These are phyloP conservation scores for Tetropium fuscum DNA, from an alignment of 2,888 invertebrate genomes.

Conservation along the genomic window DNA sequence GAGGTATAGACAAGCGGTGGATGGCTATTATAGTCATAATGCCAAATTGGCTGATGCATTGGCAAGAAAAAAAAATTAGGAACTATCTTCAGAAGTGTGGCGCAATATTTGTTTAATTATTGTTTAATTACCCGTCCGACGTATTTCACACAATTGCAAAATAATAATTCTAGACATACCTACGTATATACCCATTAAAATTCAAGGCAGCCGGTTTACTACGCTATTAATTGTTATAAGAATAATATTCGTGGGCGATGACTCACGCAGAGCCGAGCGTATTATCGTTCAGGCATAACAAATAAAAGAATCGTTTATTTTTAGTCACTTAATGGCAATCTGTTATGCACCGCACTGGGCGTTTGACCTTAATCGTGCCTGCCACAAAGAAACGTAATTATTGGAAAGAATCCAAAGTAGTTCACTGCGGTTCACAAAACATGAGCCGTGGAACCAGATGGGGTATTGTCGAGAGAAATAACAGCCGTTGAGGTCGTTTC, in stretches of 20 bases:
- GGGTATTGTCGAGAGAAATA: constrained; percentile 2
- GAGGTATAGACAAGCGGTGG: no score
- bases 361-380: constrained; percentile 13
- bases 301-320: constrained; percentile 16
- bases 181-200: constrained; percentile 15
- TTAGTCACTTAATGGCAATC: constrained; percentile 10
- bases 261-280: constrained; percentile 10
- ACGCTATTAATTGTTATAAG: constrained; percentile 10
- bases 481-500: not conserved
- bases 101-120: no score
- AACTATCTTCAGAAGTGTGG: no score
- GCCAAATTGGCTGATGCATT: no score
- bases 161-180: no score
- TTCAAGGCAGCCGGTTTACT: constrained; percentile 13
- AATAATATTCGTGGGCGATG: constrained; percentile 22
- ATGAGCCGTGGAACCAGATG: constrained; percentile 5
- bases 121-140: no score
- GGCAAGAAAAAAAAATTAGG: no score
- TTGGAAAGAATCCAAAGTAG: constrained; percentile 10
- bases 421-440: not conserved
- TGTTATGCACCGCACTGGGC: constrained; percentile 9
- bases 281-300: constrained; percentile 7
- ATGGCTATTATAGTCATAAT: no score
- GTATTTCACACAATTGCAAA: no score
- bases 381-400: constrained; percentile 10